A percentile compares a stretch with the other conserved stretches of the same genome.
Conservation (phyloP, 2,797 vertebrate genomes). For the Macrochelys suwanniensis region DNA sequence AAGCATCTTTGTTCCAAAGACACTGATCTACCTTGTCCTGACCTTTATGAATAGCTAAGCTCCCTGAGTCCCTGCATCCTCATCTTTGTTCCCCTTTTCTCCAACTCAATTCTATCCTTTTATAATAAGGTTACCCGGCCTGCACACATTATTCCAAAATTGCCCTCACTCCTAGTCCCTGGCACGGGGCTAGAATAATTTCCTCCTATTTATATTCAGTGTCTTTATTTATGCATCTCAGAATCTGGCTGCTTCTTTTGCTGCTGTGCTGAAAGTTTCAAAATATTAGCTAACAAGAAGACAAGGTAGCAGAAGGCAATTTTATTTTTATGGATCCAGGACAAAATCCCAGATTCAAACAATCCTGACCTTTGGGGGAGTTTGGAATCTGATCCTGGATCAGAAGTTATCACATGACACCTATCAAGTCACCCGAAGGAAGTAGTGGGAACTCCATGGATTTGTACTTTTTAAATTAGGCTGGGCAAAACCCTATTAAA, state of each 20-base stretch:
- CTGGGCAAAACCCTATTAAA: background rate
- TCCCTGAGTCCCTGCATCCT: background rate
- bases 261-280: background rate
- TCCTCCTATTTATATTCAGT: background rate
- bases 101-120: background rate
- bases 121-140: background rate
- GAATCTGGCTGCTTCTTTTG: background rate
- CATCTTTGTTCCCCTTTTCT: background rate
- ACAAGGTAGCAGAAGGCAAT: background rate
- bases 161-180: background rate
- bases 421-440: background rate
- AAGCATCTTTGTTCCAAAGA: background rate
- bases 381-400: background rate
- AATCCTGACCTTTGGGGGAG: background rate
- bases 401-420: background rate
- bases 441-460: background rate
- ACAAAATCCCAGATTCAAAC: constrained; percentile 20
- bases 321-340: constrained; percentile 5
- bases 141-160: background rate
- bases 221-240: background rate
- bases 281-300: background rate
- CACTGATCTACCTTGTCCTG: background rate
- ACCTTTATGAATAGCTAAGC: background rate
- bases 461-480: background rate
- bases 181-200: background rate